These are phyloP conservation scores for Epinephelus lanceolatus DNA, from an alignment of 2,113 vertebrate genomes.

Conservation along the genomic window DNA sequence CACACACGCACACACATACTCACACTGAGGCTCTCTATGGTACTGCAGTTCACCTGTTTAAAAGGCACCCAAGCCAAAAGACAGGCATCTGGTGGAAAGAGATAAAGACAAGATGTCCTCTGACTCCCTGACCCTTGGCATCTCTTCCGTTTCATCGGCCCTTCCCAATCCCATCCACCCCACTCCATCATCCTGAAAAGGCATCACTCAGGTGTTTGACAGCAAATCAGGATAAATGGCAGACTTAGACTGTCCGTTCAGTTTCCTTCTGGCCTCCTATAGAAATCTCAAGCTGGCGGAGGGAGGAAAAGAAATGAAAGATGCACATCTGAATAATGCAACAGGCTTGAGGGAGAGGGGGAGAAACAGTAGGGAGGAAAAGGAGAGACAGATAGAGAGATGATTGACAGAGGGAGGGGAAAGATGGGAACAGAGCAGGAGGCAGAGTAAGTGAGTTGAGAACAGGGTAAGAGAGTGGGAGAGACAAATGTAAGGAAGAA, in stretches of 20 bases:
- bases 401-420: conserved; percentile 62
- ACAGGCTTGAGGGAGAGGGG: conserved; percentile 45
- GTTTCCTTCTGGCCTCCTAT: conserved; percentile 42
- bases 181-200: conserved; percentile 63
- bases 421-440: conserved; percentile 29
- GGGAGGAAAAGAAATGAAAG: conserved; percentile 30
- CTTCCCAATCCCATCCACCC: conserved; percentile 40
- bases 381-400: conserved; percentile 22
- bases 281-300: conserved; percentile 43
- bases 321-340: conserved; percentile 75
- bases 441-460: conserved; percentile 30
- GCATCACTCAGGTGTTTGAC: conserved; percentile 70
- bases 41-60: conserved; percentile 30
- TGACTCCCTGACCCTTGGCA: conserved; percentile 58
- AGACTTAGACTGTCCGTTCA: conserved; percentile 39
- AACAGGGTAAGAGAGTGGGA: conserved; percentile 20
- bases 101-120: conserved; percentile 66
- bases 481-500: conserved; percentile 2
- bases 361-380: conserved; percentile 37
- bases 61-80: conserved; percentile 41
- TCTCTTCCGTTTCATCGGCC: conserved; percentile 50
- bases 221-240: conserved; percentile 70
- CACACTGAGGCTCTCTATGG: background rate
- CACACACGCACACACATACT: background rate
- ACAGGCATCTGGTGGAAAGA: conserved; percentile 37